Conservation (phyloP, 2,113 vertebrate genomes). For the Sclerurus mexicanus region DNA sequence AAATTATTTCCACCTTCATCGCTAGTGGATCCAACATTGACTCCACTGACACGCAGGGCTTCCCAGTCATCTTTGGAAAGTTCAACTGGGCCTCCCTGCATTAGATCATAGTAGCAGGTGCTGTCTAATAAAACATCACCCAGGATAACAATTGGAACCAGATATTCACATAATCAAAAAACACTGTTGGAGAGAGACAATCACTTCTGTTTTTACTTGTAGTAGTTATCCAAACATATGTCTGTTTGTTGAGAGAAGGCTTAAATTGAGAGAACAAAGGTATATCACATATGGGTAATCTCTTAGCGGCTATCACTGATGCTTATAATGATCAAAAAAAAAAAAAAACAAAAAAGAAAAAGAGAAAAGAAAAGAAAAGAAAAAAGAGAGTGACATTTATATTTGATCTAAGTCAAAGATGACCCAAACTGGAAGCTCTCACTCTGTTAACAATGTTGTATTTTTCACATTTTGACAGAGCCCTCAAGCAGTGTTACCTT, state of each 20-base stretch:
- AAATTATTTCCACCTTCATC: conserved; percentile 98
- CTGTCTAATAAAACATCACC: conserved; percentile 64
- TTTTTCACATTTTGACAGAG: conserved; percentile 62
- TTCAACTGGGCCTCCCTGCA: conserved; percentile 90
- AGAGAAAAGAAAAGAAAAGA: background rate
- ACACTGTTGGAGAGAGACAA: conserved; percentile 96
- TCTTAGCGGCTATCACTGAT: conserved; percentile 68
- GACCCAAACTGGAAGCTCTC: conserved; percentile 83
- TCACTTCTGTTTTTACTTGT: conserved; percentile 89
- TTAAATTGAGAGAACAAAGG: conserved; percentile 74
- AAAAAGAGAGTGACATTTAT: conserved; percentile 4
- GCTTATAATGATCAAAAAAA: conserved; percentile 38
- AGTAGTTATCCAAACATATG: conserved; percentile 73
- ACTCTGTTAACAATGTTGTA: conserved; percentile 64
- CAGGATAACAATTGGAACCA: conserved; percentile 83
- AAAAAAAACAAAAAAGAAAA: background rate
- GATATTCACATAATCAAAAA: conserved; percentile 83
- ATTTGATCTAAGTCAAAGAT: conserved; percentile 41
- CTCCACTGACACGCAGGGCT: conserved; percentile 92
- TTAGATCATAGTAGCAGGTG: conserved; percentile 87
- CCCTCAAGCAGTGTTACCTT: conserved; percentile 76
- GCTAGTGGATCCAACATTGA: conserved; percentile 93
- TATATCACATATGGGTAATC: conserved; percentile 48
- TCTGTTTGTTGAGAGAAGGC: conserved; percentile 72
- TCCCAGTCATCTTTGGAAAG: conserved; percentile 97